Percentiles rank a stretch among this genome's conserved stretches.
These are phyloP conservation scores for Tenebrosternarchus preto DNA, from an alignment of 2,113 vertebrate genomes.

Conservation along the genomic window DNA sequence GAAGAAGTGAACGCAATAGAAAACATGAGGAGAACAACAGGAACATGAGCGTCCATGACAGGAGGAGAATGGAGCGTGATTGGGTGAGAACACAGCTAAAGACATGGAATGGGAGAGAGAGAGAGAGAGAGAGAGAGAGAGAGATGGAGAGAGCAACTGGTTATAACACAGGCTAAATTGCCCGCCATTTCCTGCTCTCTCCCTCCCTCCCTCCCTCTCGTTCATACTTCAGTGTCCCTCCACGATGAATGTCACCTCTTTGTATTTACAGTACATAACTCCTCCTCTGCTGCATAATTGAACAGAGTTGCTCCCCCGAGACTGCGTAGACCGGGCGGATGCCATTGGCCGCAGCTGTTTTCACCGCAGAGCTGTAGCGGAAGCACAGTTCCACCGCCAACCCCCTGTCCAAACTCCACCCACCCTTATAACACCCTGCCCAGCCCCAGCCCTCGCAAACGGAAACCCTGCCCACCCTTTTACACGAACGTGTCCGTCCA, in stretches of 20 bases:
- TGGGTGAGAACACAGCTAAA: not conserved
- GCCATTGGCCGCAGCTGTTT: constrained; percentile 15
- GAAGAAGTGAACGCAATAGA: constrained; percentile 11
- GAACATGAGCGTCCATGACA: constrained; percentile 22
- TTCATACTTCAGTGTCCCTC: constrained; percentile 22
- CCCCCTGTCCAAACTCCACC: not conserved
- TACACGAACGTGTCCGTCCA: too few relatives aligned
- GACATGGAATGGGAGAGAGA: constrained; percentile 15
- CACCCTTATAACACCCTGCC: too few relatives aligned
- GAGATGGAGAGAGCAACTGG: constrained; percentile 2
- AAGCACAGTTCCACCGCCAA: not conserved
- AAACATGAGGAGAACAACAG: not conserved
- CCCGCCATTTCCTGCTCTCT: constrained; percentile 17
- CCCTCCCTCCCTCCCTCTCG: not conserved
- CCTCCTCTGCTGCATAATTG: constrained; percentile 34
- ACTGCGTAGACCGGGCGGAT: not conserved
- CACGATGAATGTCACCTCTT: constrained; percentile 20
- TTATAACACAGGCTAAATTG: constrained; percentile 22
- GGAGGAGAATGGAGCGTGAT: not conserved
- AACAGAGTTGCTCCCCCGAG: constrained; percentile 27
- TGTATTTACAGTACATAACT: constrained; percentile 37
- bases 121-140: constrained; percentile 1
- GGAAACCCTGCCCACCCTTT: too few relatives aligned
- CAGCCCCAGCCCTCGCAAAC: too few relatives aligned
- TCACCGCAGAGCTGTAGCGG: not conserved